Conservation (phyloP, 2,888 invertebrate species). For the Podotricha telesiphe region DNA sequence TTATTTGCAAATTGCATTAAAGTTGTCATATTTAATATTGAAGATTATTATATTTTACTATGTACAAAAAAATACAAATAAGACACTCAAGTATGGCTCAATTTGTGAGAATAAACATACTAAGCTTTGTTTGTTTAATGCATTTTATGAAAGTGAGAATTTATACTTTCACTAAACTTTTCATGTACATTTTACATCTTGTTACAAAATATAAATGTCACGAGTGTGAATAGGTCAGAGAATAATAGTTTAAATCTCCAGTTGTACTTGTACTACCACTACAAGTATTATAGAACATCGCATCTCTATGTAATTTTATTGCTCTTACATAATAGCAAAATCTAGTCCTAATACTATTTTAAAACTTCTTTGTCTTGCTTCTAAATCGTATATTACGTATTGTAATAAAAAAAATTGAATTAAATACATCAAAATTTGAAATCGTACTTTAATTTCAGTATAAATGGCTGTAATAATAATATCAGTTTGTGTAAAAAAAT, state of each 20-base stretch:
- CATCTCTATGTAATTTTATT: constrained; percentile 23
- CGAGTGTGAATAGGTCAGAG: constrained; percentile 22
- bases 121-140: constrained; percentile 3
- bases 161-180: constrained; percentile 22
- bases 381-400: too few species aligned
- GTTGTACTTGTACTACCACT: constrained; percentile 23
- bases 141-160: constrained; percentile 26
- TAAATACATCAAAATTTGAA: too few species aligned
- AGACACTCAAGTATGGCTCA: not conserved
- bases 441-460: too few species aligned
- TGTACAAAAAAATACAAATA: not conserved
- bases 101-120: not conserved
- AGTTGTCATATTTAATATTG: not conserved
- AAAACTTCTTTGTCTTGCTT: not conserved
- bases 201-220: constrained; percentile 27
- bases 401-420: too few species aligned
- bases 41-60: not conserved
- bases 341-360: constrained; percentile 8
- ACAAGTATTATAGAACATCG: constrained; percentile 19
- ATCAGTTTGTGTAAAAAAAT: not conserved
- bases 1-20: too few species aligned
- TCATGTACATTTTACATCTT: constrained; percentile 20
- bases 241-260: constrained; percentile 29
- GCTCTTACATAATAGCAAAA: not conserved
- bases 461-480: not conserved